Evolutionary conservation across 2,888 invertebrate genomes (phyloP).

Genomic region (Lasioglossum vierecki): DNA sequence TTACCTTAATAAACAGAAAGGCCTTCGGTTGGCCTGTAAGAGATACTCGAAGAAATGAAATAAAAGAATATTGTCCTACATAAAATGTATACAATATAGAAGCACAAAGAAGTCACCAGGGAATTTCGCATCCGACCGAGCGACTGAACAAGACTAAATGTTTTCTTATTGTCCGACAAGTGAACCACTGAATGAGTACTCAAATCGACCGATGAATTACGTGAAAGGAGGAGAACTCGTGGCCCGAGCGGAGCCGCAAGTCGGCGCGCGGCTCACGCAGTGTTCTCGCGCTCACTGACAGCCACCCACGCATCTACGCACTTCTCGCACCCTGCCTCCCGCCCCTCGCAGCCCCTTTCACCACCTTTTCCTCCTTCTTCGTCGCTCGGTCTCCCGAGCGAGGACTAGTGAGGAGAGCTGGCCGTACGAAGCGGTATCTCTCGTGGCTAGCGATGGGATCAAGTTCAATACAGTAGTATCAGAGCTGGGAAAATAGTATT

Average conservation of each 20-base stretch:
- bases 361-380: conserved; percentile 31
- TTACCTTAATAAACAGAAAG: neutral
- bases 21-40: neutral
- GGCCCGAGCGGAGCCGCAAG: conserved; percentile 54
- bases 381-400: neutral
- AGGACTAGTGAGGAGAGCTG: neutral
- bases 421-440: neutral
- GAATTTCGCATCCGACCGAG: conserved; percentile 15
- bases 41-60: neutral
- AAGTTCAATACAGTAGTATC: neutral
- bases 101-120: neutral
- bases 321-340: conserved; percentile 43
- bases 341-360: conserved; percentile 23
- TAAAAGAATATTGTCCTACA: neutral
- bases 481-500: no score
- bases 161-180: neutral
- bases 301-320: conserved; percentile 75
- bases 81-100: neutral
- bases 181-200: neutral
- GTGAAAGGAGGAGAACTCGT: conserved; percentile 27
- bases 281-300: conserved; percentile 74
- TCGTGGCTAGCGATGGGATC: neutral
- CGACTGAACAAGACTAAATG: neutral
- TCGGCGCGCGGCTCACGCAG: conserved; percentile 65
- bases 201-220: neutral